Base-by-base conservation (phyloP, 2,797 vertebrate genomes). In the Pseudotriccus pelzelni region DNA sequence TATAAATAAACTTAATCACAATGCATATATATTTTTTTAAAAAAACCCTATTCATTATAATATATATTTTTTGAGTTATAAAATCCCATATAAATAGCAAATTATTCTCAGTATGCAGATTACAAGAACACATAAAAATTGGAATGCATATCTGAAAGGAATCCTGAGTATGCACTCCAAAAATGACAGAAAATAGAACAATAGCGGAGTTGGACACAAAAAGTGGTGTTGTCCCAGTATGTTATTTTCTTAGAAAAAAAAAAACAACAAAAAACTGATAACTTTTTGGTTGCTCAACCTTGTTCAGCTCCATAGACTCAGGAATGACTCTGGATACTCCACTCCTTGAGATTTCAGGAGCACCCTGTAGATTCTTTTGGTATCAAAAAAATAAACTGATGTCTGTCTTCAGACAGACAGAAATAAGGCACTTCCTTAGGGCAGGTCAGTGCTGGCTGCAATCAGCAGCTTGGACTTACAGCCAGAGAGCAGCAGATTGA, bases 21-120 rank as follows among this genome's bases (percentile, higher is more conserved):
- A 66, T 47, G 85, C 47, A 58, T 78, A 77, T 39, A 56, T 39
- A 53, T 36, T 70, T 95, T 92, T 73, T 97, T 27, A 1, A 12
- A 3, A 59, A 97, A 96, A 96, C 7, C 12, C 30, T 96, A 82
- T 67, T 93, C 9, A 86, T 77, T 84, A 69, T 80, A 95, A 95
- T 95, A 74, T 59, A 82, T 74, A 89, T 76, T 96, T 97, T 93
- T 87, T 85, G 83, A 93, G 80, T 96, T 92, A 96, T 50, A 97
- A 96, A 96, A 89, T 81, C 16, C 12, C 47, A 88, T 80, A 94
- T 96, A 93, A 95, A 95, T 94, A 97, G 37, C 70, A 95, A 62
- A 83, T 76, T 91, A 49, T 59, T 93, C 36, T 88, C 66, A 84
- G 14, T 78, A 53, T 79, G 82, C 56, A 88, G 56, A 84, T 81